Evolutionary conservation across 2,888 invertebrate species (phyloP), one percentile per base, ranked within the genome.

Genomic region (Sepiola atlantica): DNA sequence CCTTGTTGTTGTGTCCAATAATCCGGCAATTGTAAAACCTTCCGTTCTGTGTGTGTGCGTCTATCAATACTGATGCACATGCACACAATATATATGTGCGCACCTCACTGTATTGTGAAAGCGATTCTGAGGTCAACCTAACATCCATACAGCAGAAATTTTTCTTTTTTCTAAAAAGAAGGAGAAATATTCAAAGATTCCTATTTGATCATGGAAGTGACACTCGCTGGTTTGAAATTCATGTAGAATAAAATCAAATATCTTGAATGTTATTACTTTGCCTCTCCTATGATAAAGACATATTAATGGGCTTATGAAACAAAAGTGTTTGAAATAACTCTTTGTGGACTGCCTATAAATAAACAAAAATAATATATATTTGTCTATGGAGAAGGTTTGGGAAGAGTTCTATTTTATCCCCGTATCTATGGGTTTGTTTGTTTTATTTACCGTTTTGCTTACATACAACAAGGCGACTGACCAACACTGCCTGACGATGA

Each of bases 1-100:
- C 20, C 55, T 92, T 92, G 92, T 14, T 90, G 90, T 92, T 92
- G 92, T 92, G 54, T 55, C 54, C 92, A 92, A 92, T 20, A 92
- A 92, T 92, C n/a, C 54, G 92, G 54, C 55, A 45, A 54, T 92
- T 77, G 77, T 77, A n/a, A 77, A 77, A 77, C 45, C 45, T 45
- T 16, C 21, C 21, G 28, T 61, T 20, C 24, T 16, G 0, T 77
- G n/a, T 77, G 32, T 77, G 77, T 77, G 12, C 18, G 14, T 77
- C 18, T 4, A 32, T 77, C n/a, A 16, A 77, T n/a, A 77, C n/a
- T n/a, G 16, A n/a, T n/a, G 18, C n/a, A 28, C 61, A 61, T 10
- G 24, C 57, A 57, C 20, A 18, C 20, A 77, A 77, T 16, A n/a
- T 32, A 6, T 4, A 77, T n/a, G n/a, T 32, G 16, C 14, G 32